Base-by-base conservation (phyloP, 2,888 invertebrate species). In the Lordiphosa andalusiaca region DNA sequence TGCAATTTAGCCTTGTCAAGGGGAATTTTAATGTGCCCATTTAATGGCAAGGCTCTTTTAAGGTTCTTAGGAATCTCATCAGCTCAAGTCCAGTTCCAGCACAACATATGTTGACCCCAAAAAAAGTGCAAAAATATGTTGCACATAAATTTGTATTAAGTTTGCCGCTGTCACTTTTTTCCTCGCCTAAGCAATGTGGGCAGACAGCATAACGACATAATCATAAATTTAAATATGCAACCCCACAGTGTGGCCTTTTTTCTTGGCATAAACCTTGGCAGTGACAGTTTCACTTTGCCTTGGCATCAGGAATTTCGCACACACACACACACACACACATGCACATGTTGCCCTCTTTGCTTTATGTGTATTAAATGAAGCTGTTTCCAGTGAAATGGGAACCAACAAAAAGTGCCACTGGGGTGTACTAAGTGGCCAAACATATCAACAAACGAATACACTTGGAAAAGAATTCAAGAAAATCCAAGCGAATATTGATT, bases 71-170 rank as follows among this genome's bases (percentile, higher is more conserved):
- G 13, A 42, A 30, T 25, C 25, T 25, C 25, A 42, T 30, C n/a
- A 37, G 9, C 30, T 42, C 16, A 9, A 19, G 61, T 58, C 63
- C 66, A 58, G 49, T 36, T 38, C 21, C 23, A 52, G 57, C 56
- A 75, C 56, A 75, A 60, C 78, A 84, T 73, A 83, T 78, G 77
- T 73, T 81, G 78, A 63, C 77, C 77, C 64, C 19, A 53, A 51
- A 25, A 51, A 80, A 76, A 85, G 68, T 73, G 71, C 73, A 77
- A 76, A 86, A 86, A 85, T 85, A 82, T 85, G 85, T 81, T 80
- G 85, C 76, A 84, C 85, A 85, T 85, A 86, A 85, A 85, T 86
- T 85, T 78, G 85, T 84, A 85, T 85, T 85, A 86, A 84, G 84
- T 80, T 85, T 81, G 71, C 70, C 69, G 69, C 73, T 78, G 80